Percentiles rank a stretch among this genome's conserved stretches.
Conservation (phyloP, 2,888 invertebrate genomes). For the Heteromurus nitidus region DNA sequence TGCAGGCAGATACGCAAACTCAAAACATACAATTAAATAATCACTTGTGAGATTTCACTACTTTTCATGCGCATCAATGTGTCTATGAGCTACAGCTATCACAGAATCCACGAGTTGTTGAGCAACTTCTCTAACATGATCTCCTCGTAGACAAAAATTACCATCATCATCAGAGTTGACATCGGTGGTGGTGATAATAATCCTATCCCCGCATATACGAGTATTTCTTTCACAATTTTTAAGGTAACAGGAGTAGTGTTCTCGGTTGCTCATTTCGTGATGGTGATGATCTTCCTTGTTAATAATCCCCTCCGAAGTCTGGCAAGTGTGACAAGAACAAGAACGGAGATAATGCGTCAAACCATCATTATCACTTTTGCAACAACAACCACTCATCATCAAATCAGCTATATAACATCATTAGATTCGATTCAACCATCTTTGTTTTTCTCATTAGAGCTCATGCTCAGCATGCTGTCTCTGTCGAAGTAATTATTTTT, state of each 20-base stretch:
- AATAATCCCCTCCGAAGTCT: not conserved
- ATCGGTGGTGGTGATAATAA: not conserved
- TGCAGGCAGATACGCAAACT: too few species aligned
- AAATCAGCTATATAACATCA: too few species aligned
- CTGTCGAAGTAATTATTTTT: not conserved
- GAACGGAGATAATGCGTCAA: not conserved
- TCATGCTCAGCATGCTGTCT: not conserved
- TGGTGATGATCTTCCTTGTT: not conserved
- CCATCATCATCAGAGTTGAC: slow-evolving; percentile 9
- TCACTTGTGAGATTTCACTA: not conserved
- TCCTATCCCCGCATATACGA: too few species aligned
- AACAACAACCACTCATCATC: too few species aligned
- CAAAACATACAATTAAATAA: too few species aligned
- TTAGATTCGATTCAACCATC: not conserved
- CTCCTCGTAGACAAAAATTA: not conserved
- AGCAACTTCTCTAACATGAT: slow-evolving; percentile 33
- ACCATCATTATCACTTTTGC: not conserved
- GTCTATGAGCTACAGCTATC: slow-evolving; percentile 36
- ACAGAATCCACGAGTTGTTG: slow-evolving; percentile 56
- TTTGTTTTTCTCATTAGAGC: not conserved
- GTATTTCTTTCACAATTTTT: not conserved
- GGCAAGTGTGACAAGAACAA: too few species aligned
- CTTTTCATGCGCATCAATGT: not conserved
- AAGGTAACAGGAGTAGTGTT: not conserved
- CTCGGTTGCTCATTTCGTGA: slow-evolving; percentile 12